These are phyloP conservation scores for Amiota minor DNA, from an alignment of 2,888 invertebrate species.

Conservation along the genomic window DNA sequence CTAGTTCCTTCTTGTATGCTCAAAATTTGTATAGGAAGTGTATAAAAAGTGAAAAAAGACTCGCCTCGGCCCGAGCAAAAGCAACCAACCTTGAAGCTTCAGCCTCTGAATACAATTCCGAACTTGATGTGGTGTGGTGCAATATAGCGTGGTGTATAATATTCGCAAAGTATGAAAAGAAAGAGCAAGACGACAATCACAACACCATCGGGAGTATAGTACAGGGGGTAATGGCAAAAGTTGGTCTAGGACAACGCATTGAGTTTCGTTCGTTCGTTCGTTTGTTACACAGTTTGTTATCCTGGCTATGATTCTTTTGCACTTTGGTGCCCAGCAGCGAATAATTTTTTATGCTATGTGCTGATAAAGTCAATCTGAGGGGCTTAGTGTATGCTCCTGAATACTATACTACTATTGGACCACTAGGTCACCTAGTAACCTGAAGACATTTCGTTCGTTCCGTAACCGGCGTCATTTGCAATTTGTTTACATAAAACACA, in stretches of 20 bases:
- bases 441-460: conserved; percentile 64
- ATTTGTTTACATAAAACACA: conserved; percentile 20
- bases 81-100: conserved; percentile 46
- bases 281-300: conserved; percentile 9
- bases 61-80: too few species aligned
- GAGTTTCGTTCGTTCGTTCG: conserved; percentile 20
- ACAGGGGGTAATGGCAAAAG: conserved; percentile 44
- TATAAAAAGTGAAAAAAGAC: conserved; percentile 34
- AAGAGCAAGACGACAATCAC: conserved; percentile 22
- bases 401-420: conserved; percentile 42
- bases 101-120: conserved; percentile 29
- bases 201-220: conserved; percentile 1
- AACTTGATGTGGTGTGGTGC: conserved; percentile 27
- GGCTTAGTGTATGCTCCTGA: conserved; percentile 42
- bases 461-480: conserved; percentile 34
- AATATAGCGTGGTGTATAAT: conserved; percentile 10
- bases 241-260: conserved; percentile 68
- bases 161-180: conserved; percentile 54
- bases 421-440: conserved; percentile 70
- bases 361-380: conserved; percentile 13
- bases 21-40: conserved; percentile 34
- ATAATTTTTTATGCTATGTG: neutral
- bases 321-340: neutral
- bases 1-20: neutral
- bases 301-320: conserved; percentile 2